Percentiles rank a stretch among this genome's conserved stretches.
phyloP scores from a whole-genome alignment of 2,113 vertebrate genomes.

The Mionectes macconnelli region DNA sequence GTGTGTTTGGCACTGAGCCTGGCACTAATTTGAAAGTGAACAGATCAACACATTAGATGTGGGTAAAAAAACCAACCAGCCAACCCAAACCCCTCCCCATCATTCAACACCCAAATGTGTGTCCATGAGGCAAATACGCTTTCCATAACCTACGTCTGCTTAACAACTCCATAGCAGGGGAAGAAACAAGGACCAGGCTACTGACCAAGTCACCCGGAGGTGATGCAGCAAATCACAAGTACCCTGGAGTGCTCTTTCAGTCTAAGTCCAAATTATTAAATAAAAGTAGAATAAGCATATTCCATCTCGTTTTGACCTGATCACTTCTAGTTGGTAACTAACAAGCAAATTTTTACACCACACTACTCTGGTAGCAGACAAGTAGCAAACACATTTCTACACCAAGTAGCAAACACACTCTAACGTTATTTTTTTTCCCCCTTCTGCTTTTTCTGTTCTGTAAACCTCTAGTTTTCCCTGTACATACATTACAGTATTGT shows the following conservation, averaged over 20 bases:
- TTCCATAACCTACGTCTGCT: not conserved
- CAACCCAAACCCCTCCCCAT: not conserved
- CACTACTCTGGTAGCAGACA: not conserved
- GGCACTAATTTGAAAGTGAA: not conserved
- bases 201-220: not conserved
- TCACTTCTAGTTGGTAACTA: not conserved
- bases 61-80: not conserved
- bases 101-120: not conserved
- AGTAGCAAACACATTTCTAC: not conserved
- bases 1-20: not conserved
- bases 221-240: not conserved
- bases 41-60: not conserved
- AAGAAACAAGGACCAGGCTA: not conserved
- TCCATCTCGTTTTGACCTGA: not conserved
- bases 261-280: conserved; percentile 30
- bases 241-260: not conserved
- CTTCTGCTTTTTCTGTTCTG: not conserved
- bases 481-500: not conserved
- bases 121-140: not conserved
- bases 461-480: not conserved
- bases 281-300: not conserved
- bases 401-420: not conserved
- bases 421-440: not conserved
- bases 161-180: not conserved
- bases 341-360: not conserved